Percentiles rank a stretch among this genome's conserved stretches.
Evolutionary conservation across 1,140 invertebrate genomes (phyloP).

Genomic region (Maconellicoccus hirsutus): DNA sequence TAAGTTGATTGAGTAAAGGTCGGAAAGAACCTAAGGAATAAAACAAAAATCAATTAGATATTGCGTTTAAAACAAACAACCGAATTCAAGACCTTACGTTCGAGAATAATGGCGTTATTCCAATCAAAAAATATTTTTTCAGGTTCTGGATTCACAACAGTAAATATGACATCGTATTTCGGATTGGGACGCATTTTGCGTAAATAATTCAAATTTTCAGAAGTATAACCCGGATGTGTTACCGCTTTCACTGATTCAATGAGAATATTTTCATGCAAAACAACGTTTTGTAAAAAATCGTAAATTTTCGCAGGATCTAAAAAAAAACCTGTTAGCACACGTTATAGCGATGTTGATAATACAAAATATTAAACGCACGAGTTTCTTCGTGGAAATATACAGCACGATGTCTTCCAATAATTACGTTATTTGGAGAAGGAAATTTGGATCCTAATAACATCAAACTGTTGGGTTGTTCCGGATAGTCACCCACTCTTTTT

Average conservation of each 20-base stretch:
- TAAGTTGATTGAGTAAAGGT: slow-evolving; percentile 55
- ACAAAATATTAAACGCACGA: background rate
- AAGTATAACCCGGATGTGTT: background rate
- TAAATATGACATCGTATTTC: slow-evolving; percentile 63
- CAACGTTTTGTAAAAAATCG: slow-evolving; percentile 35
- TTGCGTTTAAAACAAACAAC: slow-evolving; percentile 24
- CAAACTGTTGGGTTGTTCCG: background rate
- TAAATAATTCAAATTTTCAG: slow-evolving; percentile 18
- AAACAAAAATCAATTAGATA: background rate
- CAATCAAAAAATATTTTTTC: slow-evolving; percentile 52
- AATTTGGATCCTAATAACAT: background rate
- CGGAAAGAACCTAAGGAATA: slow-evolving; percentile 51
- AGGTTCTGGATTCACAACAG: slow-evolving; percentile 63
- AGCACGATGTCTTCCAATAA: background rate
- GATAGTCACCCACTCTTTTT: background rate
- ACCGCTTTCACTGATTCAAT: slow-evolving; percentile 28
- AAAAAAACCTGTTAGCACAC: too few species aligned
- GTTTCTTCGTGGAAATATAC: background rate
- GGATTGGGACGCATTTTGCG: slow-evolving; percentile 39
- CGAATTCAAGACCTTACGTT: slow-evolving; percentile 37
- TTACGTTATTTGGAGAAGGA: background rate
- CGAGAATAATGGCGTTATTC: slow-evolving; percentile 47
- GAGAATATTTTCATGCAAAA: slow-evolving; percentile 35
- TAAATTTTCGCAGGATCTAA: slow-evolving; percentile 33
- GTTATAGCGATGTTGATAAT: too few species aligned